Conservation (phyloP, 2,888 invertebrate genomes). For the Galerucella calmariensis region DNA sequence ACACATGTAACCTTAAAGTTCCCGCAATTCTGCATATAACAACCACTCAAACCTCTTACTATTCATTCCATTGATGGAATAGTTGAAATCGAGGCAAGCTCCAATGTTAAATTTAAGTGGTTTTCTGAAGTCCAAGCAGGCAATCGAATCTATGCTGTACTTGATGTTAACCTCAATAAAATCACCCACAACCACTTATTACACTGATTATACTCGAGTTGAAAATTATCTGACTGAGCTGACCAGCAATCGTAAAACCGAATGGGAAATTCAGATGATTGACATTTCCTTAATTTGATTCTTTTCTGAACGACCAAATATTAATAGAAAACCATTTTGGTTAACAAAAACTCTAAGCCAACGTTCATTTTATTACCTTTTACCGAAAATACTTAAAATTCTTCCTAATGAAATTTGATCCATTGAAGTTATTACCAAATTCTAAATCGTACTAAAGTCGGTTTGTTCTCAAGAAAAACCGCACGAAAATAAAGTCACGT, state of each 20-base stretch:
- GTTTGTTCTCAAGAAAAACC: too few species aligned
- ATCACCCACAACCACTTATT: background rate
- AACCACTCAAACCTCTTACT: background rate
- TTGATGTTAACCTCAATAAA: background rate
- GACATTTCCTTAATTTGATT: too few species aligned
- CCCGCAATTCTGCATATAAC: background rate
- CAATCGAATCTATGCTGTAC: background rate
- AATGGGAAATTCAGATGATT: too few species aligned
- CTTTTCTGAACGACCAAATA: too few species aligned
- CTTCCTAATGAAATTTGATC: too few species aligned
- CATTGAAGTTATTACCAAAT: too few species aligned
- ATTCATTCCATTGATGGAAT: background rate
- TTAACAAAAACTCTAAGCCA: too few species aligned
- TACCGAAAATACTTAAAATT: too few species aligned
- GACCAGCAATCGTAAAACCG: background rate
- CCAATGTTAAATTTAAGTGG: background rate
- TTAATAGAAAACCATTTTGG: too few species aligned
- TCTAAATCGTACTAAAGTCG: too few species aligned
- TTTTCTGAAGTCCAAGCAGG: background rate
- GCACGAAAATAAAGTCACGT: too few species aligned
- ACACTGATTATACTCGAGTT: background rate
- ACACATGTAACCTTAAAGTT: background rate
- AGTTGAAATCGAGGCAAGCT: background rate
- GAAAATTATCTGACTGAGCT: background rate
- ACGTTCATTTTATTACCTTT: too few species aligned